Evolutionary conservation across 2,888 invertebrate species (phyloP).

Genomic region (Prenolepis imparis): DNA sequence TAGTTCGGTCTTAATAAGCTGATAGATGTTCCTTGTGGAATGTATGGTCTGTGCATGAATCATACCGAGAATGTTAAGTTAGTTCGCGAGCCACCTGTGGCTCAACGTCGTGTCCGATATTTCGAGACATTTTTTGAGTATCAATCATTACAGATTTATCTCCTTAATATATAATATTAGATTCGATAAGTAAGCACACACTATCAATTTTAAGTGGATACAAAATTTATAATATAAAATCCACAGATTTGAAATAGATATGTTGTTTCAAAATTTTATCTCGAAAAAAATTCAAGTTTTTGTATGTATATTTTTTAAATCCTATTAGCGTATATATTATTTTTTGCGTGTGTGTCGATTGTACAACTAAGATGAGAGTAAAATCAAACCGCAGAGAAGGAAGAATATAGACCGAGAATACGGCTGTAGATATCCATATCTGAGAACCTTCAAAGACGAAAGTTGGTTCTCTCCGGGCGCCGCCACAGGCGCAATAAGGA

Average conservation of each 20-base stretch:
- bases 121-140: slow-evolving; percentile 8
- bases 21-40: slow-evolving; percentile 54
- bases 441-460: slow-evolving; percentile 40
- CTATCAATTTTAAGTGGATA: not conserved
- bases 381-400: slow-evolving; percentile 10
- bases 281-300: not conserved
- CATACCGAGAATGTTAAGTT: slow-evolving; percentile 45
- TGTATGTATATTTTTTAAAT: not conserved
- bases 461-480: slow-evolving; percentile 18
- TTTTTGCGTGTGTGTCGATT: not conserved
- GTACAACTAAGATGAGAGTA: not conserved
- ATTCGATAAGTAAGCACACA: not conserved
- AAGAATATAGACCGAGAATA: not conserved
- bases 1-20: slow-evolving; percentile 52
- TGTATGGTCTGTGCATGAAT: slow-evolving; percentile 44
- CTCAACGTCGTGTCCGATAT: slow-evolving; percentile 14
- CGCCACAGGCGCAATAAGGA: slow-evolving; percentile 44
- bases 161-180: not conserved
- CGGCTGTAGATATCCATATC: not conserved
- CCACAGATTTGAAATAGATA: too few relatives aligned
- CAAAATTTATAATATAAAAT: too few relatives aligned
- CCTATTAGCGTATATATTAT: not conserved
- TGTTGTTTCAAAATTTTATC: not conserved
- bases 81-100: slow-evolving; percentile 47
- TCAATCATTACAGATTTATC: not conserved